phyloP scores from a whole-genome alignment of 2,113 vertebrate genomes.

The Protobothrops mucrosquamatus region DNA sequence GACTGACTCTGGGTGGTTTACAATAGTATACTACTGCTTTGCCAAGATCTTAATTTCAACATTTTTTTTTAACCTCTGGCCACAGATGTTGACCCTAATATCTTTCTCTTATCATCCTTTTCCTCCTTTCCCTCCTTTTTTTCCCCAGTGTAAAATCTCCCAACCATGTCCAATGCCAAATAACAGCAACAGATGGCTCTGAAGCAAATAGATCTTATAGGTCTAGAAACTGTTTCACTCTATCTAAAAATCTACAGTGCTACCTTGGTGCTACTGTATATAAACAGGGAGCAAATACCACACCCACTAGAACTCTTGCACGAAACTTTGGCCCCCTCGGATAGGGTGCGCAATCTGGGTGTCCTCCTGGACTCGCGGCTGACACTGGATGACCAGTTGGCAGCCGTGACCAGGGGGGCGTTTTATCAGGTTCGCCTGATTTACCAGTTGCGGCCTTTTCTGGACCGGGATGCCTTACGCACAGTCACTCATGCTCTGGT shows the following conservation, averaged over 20 bases:
- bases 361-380: too few species aligned
- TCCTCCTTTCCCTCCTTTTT: neutral
- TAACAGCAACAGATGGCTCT: neutral
- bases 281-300: neutral
- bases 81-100: neutral
- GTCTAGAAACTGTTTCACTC: neutral
- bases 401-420: too few species aligned
- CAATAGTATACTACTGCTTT: neutral
- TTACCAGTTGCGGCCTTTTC: too few species aligned
- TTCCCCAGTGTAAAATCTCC: neutral
- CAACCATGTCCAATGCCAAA: neutral
- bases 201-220: neutral
- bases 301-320: neutral
- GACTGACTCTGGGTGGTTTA: neutral
- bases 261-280: neutral
- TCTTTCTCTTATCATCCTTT: neutral
- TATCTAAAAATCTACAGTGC: neutral
- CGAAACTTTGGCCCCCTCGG: too few species aligned
- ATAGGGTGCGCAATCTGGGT: too few species aligned
- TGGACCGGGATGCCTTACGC: too few species aligned
- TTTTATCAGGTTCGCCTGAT: too few species aligned
- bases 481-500: too few species aligned
- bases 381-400: too few species aligned
- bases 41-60: neutral
- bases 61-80: neutral